A percentile compares a stretch with the other conserved stretches of the same genome.
These are phyloP conservation scores for Neopelma chrysocephalum DNA, from an alignment of 2,797 vertebrate genomes.

Conservation along the genomic window DNA sequence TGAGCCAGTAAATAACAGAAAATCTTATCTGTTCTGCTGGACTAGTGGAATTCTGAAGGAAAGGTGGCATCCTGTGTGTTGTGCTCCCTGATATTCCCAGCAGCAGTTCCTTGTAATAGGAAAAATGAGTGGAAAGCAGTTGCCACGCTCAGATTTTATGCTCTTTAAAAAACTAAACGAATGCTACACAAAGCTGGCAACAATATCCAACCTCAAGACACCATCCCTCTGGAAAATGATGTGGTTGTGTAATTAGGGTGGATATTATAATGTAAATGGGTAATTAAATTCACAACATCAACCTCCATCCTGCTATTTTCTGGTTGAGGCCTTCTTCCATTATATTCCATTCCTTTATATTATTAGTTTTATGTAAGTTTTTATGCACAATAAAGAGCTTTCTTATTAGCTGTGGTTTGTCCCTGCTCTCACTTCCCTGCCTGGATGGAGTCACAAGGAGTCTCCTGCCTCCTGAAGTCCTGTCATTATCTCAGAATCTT, in stretches of 20 bases:
- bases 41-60: neutral
- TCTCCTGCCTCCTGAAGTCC: neutral
- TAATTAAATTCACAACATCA: neutral
- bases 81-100: neutral
- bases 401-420: neutral
- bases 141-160: neutral
- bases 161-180: neutral
- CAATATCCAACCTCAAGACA: neutral
- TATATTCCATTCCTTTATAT: neutral
- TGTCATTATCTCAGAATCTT: slow-evolving; percentile 15
- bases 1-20: neutral
- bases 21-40: neutral
- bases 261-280: neutral
- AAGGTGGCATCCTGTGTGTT: neutral
- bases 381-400: neutral
- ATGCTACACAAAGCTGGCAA: neutral
- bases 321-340: neutral
- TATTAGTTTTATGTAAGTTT: neutral
- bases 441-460: slow-evolving; percentile 15
- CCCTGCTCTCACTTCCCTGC: neutral
- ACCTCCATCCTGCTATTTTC: neutral
- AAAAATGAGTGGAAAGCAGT: neutral
- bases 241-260: neutral
- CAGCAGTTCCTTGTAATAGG: neutral
- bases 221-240: neutral